Evolutionary conservation across 1,140 invertebrate species (phyloP).

Genomic region (Parasteatoda tepidariorum): DNA sequence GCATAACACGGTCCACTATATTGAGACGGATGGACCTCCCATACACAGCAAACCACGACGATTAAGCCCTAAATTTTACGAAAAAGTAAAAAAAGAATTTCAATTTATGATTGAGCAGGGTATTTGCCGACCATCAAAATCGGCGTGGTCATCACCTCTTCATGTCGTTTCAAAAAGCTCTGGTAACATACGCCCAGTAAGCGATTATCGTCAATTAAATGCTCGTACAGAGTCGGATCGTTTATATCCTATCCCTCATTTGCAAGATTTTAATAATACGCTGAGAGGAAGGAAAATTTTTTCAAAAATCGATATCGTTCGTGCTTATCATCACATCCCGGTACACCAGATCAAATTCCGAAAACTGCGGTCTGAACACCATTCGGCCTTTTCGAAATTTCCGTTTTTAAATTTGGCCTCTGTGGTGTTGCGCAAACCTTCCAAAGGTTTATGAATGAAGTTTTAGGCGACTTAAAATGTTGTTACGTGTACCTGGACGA

Average conservation of each 20-base stretch:
- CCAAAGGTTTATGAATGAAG: background rate
- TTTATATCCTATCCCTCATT: slow-evolving; percentile 67
- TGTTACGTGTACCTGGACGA: background rate
- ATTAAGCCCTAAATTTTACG: slow-evolving; percentile 21
- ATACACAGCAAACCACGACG: slow-evolving; percentile 21
- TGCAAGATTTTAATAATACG: slow-evolving; percentile 39
- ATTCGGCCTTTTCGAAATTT: slow-evolving; percentile 8
- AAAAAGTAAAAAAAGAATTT: slow-evolving; percentile 61
- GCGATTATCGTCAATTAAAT: slow-evolving; percentile 64
- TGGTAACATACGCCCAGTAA: slow-evolving; percentile 54
- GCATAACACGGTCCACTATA: slow-evolving; percentile 21
- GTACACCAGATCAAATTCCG: background rate
- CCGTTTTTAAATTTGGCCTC: background rate
- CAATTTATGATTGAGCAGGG: slow-evolving; percentile 64
- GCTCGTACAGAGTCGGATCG: slow-evolving; percentile 64
- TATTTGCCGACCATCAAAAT: slow-evolving; percentile 66
- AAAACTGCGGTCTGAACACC: background rate
- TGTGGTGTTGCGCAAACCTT: background rate
- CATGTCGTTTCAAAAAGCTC: slow-evolving; percentile 62
- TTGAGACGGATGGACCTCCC: slow-evolving; percentile 3
- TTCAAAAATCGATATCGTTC: background rate
- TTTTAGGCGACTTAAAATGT: background rate
- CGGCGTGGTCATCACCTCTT: slow-evolving; percentile 67
- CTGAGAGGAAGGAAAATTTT: background rate
- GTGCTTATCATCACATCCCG: background rate